A percentile compares a stretch with the other conserved stretches of the same genome.
phyloP scores from a whole-genome alignment of 2,888 invertebrate genomes.

The Clitarchus hookeri region DNA sequence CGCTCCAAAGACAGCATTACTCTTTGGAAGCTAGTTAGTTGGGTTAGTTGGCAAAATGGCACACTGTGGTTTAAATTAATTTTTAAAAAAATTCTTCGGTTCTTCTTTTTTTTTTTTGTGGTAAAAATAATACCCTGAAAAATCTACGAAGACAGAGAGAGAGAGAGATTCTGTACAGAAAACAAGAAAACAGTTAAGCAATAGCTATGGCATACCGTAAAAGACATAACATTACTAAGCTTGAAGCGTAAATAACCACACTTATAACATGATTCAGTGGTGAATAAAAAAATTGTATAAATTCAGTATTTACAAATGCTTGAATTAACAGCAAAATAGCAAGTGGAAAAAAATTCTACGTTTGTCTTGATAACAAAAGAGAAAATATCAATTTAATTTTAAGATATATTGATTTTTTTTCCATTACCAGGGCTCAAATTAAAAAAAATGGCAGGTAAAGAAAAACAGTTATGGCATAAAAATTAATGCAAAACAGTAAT shows the following conservation, averaged over 20 bases:
- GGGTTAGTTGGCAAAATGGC: neutral
- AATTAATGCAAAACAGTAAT: too few species aligned
- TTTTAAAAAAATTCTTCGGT: neutral
- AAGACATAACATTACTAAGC: neutral
- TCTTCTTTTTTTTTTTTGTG: neutral
- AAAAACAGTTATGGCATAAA: too few species aligned
- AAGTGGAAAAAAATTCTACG: neutral
- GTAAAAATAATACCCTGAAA: neutral
- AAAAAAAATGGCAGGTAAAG: too few species aligned
- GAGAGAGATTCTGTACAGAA: neutral
- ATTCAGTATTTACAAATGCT: neutral
- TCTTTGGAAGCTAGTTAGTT: neutral
- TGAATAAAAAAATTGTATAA: neutral
- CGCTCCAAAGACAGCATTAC: neutral
- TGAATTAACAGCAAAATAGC: too few species aligned
- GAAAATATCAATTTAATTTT: neutral
- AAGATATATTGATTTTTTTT: neutral
- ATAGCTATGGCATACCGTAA: neutral
- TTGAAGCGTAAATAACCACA: neutral
- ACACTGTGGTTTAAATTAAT: neutral
- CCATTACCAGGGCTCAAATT: too few species aligned
- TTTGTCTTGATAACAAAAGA: neutral
- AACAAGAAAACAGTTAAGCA: neutral
- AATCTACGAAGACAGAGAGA: slow-evolving; percentile 1
- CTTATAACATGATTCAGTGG: neutral